Evolutionary conservation across 2,113 vertebrate genomes (phyloP), one percentile per base, ranked within the genome.

Genomic region (Petrocephalus zakoni): DNA sequence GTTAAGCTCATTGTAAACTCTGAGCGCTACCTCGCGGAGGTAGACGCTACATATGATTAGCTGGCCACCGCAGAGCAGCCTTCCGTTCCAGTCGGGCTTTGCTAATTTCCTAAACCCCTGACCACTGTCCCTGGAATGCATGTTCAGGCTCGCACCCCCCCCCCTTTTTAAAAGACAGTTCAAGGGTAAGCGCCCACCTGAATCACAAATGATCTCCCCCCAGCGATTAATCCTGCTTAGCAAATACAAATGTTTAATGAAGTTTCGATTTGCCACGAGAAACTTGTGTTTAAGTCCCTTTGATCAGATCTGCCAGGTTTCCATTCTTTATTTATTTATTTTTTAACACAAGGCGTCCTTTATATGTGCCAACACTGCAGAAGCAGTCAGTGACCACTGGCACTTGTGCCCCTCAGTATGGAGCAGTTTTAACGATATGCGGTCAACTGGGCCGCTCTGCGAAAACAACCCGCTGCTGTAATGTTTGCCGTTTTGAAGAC

Each of bases 1-100:
- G 96, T 96, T 96, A 97, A 97, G 96, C 96, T 95, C 91, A 96
- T 97, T 93, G 95, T 92, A 96, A 97, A 96, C 94, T 95, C 93
- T 91, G 92, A 92, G 93, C 89, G 92, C 95, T 95, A 92, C 92
- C 94, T 94, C 96, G 95, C 93, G 94, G 92, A 94, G 95, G 93
- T 94, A 95, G 94, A 94, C 91, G 93, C 93, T 94, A 93, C 95
- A 93, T 95, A 93, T 95, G 94, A 95, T 95, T 94, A 94, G 94
- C 94, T 90, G 94, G 94, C 92, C 92, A 93, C 94, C 94, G 94
- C 94, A 90, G 93, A 95, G 93, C 94, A 95, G 90, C 94, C 93
- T 96, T 96, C 95, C 94, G 95, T 95, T 96, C 93, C 94, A 94
- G 93, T 96, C 94, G 94, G 94, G 94, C 95, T 94, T 94, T 94